Evolutionary conservation across 2,113 vertebrate species (phyloP).

Genomic region (Riparia riparia): DNA sequence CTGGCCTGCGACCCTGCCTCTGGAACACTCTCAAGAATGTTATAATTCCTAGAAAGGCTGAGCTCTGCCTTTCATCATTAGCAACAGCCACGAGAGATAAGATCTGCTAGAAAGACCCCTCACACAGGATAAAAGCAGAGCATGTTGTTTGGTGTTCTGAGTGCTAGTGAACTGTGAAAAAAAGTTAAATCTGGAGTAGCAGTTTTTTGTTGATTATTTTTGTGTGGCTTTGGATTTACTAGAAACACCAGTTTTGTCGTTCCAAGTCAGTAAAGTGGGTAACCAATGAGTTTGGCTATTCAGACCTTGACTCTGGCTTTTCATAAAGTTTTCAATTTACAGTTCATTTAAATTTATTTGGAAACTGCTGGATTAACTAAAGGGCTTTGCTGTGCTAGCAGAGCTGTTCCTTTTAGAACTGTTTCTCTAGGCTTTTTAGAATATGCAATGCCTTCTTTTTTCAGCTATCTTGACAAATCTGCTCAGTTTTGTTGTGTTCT

Average conservation of each 20-base stretch:
- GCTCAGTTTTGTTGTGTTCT: not conserved
- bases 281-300: not conserved
- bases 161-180: not conserved
- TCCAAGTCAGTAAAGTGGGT: not conserved
- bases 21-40: not conserved
- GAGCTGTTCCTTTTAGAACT: not conserved
- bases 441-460: not conserved
- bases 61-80: slow-evolving; percentile 7
- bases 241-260: not conserved
- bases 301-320: not conserved
- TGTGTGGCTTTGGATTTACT: not conserved
- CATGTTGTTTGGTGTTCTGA: not conserved
- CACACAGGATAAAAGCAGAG: not conserved
- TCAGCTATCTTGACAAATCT: not conserved
- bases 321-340: not conserved
- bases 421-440: not conserved
- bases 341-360: not conserved
- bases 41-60: slow-evolving; percentile 1
- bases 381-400: not conserved
- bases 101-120: not conserved
- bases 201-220: not conserved
- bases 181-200: not conserved
- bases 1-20: not conserved
- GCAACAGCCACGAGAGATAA: not conserved
- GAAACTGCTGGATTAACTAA: not conserved